phyloP scores from a whole-genome alignment of 2,797 vertebrate species.

The Chromobotia macracanthus region DNA sequence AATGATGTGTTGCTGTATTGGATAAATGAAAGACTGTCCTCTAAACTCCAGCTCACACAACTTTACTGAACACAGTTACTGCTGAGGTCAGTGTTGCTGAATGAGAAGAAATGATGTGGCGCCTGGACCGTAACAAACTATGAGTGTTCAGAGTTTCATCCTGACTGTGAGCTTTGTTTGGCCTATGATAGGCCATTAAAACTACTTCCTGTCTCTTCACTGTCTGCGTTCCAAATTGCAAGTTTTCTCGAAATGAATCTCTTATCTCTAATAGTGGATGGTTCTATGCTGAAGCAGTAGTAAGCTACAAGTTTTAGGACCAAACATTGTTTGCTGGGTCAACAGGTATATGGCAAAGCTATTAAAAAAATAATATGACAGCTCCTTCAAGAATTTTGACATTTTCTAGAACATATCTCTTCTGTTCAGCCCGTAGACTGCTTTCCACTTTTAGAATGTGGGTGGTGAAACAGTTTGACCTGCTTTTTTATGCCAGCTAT shows the following conservation, averaged over 20 bases:
- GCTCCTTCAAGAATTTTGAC: constrained; percentile 29
- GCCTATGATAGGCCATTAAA: constrained; percentile 30
- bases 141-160: constrained; percentile 31
- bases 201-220: background rate
- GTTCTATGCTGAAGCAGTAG: background rate
- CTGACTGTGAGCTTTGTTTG: constrained; percentile 17
- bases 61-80: constrained; percentile 33
- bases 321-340: too few species aligned
- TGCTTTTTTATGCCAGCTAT: constrained; percentile 51
- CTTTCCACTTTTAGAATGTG: constrained; percentile 60
- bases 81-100: constrained; percentile 35
- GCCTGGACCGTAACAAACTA: constrained; percentile 56
- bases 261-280: background rate
- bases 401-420: constrained; percentile 46
- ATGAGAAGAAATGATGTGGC: constrained; percentile 31
- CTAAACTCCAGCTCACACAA: constrained; percentile 37
- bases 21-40: constrained; percentile 40
- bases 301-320: background rate
- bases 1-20: constrained; percentile 42
- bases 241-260: background rate
- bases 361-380: constrained; percentile 30
- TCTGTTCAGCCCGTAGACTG: constrained; percentile 52
- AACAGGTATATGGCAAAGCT: too few species aligned
- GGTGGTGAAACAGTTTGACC: constrained; percentile 57
- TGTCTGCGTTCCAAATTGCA: constrained; percentile 2